Conservation (phyloP, 2,113 vertebrate genomes). For the Laticauda laticaudata region DNA sequence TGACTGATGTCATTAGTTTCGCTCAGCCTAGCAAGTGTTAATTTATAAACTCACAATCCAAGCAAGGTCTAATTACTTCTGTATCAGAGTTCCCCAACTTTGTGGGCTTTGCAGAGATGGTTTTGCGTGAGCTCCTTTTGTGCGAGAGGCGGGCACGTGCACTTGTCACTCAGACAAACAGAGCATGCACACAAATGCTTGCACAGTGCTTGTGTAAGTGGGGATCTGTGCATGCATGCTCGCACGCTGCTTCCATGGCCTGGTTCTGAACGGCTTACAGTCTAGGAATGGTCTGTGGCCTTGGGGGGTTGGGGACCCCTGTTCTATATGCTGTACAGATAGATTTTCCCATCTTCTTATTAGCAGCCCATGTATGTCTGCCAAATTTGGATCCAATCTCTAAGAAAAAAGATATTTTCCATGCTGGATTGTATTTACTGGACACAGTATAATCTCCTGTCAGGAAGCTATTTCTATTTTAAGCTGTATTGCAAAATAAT, state of each 20-base stretch:
- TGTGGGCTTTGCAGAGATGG: too few relatives aligned
- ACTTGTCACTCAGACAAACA: too few relatives aligned
- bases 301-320: background rate
- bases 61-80: background rate
- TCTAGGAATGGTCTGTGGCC: too few relatives aligned
- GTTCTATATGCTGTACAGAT: background rate
- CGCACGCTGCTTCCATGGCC: too few relatives aligned
- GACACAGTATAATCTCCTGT: background rate
- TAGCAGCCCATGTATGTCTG: background rate
- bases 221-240: too few relatives aligned
- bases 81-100: too few relatives aligned
- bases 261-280: too few relatives aligned
- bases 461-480: background rate
- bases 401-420: background rate
- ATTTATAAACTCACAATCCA: background rate
- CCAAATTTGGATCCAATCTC: background rate
- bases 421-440: background rate
- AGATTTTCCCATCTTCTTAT: background rate
- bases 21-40: background rate
- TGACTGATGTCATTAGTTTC: background rate
- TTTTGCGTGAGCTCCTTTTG: too few relatives aligned
- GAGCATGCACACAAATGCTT: too few relatives aligned
- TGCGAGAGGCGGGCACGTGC: too few relatives aligned
- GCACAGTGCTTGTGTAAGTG: too few relatives aligned
- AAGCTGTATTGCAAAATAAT: background rate